Conservation (phyloP, 2,113 vertebrate genomes). For the Plestiodon gilberti region DNA sequence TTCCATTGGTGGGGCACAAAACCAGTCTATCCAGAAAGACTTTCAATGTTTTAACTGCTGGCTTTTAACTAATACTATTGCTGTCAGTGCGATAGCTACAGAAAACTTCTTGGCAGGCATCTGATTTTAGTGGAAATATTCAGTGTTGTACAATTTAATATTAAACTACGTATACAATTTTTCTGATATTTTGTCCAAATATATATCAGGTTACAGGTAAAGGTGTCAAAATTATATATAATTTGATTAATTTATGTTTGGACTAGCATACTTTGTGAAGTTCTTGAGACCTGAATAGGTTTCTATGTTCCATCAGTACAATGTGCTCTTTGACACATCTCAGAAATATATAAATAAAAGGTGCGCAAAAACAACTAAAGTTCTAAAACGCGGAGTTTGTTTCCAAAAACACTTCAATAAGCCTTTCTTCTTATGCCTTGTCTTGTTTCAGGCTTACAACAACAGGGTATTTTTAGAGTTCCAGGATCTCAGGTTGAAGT, state of each 20-base stretch:
- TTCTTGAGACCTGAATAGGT: background rate
- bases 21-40: too few relatives aligned
- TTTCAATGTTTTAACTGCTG: too few relatives aligned
- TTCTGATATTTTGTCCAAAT: background rate
- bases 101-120: background rate
- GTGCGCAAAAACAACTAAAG: background rate
- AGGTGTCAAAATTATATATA: background rate
- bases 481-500: conserved; percentile 98
- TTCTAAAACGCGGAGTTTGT: background rate
- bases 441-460: conserved; percentile 89
- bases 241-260: background rate
- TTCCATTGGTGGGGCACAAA: too few relatives aligned
- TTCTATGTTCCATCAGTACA: background rate
- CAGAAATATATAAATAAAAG: background rate
- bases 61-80: too few relatives aligned
- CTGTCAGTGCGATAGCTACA: background rate
- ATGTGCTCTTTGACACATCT: background rate
- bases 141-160: background rate
- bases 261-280: background rate
- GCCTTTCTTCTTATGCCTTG: background rate
- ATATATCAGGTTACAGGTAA: background rate
- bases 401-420: too few relatives aligned
- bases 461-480: conserved; percentile 97
- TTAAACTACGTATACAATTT: background rate
- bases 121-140: rapidly evolving